Percentiles rank a stretch among this genome's conserved stretches.
These are phyloP conservation scores for Heliconius hortense DNA, from an alignment of 2,888 invertebrate genomes.

Conservation along the genomic window DNA sequence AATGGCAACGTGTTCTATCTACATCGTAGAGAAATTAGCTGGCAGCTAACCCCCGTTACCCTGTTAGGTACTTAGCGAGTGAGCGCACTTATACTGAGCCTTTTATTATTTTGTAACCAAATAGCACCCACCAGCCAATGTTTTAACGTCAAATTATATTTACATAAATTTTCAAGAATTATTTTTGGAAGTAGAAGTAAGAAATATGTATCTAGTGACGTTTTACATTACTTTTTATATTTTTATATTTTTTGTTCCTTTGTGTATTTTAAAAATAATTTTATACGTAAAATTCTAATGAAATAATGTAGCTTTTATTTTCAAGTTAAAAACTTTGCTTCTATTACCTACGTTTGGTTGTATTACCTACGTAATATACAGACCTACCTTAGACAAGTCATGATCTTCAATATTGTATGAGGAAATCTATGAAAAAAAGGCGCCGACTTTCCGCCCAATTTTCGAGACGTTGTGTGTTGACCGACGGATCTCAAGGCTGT, in stretches of 20 bases:
- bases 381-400: too few species aligned
- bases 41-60: conserved; percentile 58
- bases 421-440: too few species aligned
- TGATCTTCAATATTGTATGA: too few species aligned
- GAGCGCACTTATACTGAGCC: conserved; percentile 47
- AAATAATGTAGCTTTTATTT: too few species aligned
- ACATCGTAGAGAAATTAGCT: conserved; percentile 73
- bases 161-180: conserved; percentile 1
- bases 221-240: background rate
- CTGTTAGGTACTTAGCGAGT: conserved; percentile 47
- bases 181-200: background rate
- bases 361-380: too few species aligned
- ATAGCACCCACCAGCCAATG: conserved; percentile 14
- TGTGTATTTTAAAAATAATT: background rate
- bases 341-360: too few species aligned
- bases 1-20: conserved; percentile 73
- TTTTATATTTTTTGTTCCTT: background rate
- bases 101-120: conserved; percentile 32
- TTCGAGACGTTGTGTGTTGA: too few species aligned
- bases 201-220: background rate
- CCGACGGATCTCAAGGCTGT: too few species aligned
- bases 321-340: background rate
- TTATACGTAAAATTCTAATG: background rate
- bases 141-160: conserved; percentile 17
- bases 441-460: too few species aligned